These are phyloP conservation scores for Chouioia cunea DNA, from an alignment of 2,888 invertebrate genomes.

Conservation along the genomic window DNA sequence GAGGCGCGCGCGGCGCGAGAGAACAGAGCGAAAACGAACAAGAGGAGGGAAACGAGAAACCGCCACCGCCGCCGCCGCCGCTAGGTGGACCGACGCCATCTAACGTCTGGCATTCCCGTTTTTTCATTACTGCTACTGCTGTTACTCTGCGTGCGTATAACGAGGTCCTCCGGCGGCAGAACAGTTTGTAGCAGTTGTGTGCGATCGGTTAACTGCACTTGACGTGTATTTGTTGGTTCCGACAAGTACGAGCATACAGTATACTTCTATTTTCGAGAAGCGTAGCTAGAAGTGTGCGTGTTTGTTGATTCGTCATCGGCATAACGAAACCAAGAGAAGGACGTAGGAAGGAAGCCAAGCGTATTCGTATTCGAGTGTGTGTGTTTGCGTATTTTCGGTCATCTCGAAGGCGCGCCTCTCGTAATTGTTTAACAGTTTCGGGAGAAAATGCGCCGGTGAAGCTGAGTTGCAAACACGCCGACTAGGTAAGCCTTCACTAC, in stretches of 20 bases:
- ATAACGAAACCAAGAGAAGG: constrained; percentile 41
- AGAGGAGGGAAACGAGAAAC: constrained; percentile 34
- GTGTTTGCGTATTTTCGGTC: constrained; percentile 53
- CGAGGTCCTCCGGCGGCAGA: too few species aligned
- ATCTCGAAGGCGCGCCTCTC: constrained; percentile 46
- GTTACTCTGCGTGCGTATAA: too few species aligned
- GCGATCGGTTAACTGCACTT: too few species aligned
- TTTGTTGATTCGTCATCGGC: constrained; percentile 45
- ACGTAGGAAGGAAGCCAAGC: constrained; percentile 4
- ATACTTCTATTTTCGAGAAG: background rate
- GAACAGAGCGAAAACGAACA: constrained; percentile 39
- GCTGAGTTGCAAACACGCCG: too few species aligned
- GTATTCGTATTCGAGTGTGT: constrained; percentile 23
- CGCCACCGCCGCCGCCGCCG: constrained; percentile 50
- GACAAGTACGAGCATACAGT: too few species aligned
- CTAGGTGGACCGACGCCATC: constrained; percentile 65
- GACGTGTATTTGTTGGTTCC: too few species aligned
- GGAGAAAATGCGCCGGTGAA: too few species aligned
- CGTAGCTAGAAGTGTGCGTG: constrained; percentile 15
- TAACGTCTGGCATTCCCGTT: constrained; percentile 66
- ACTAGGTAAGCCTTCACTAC: too few species aligned
- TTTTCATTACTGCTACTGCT: constrained; percentile 53
- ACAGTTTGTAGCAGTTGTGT: too few species aligned
- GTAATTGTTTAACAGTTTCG: background rate
- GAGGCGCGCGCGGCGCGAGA: constrained; percentile 8